Evolutionary conservation across 2,797 vertebrate genomes (phyloP).

Genomic region (Octomys mimax): DNA sequence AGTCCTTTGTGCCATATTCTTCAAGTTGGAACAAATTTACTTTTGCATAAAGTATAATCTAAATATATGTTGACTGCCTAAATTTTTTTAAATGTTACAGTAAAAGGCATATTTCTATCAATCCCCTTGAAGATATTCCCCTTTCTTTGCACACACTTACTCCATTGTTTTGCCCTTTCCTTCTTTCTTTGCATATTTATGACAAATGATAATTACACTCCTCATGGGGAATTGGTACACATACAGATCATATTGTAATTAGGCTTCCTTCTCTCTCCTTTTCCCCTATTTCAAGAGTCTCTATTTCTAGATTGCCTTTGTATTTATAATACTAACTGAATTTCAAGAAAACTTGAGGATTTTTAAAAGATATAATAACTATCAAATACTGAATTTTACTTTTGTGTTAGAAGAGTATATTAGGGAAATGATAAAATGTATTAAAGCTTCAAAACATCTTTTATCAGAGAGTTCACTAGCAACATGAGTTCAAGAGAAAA

Average conservation of each 20-base stretch:
- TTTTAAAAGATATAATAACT: background rate
- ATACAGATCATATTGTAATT: background rate
- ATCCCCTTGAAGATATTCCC: background rate
- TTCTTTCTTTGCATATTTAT: background rate
- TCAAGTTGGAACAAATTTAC: background rate
- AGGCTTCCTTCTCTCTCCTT: background rate
- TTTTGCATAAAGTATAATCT: background rate
- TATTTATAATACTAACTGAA: conserved; percentile 2
- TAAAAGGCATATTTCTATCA: background rate
- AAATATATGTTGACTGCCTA: background rate
- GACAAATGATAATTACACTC: background rate
- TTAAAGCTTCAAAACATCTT: background rate
- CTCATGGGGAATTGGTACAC: background rate
- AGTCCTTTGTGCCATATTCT: background rate
- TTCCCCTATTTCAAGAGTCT: no score
- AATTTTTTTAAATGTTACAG: background rate
- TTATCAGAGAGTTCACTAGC: background rate
- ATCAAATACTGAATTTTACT: conserved; percentile 14
- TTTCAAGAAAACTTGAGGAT: conserved; percentile 8
- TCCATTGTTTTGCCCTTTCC: background rate
- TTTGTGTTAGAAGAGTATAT: background rate
- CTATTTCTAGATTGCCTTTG: no score
- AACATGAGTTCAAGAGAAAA: conserved; percentile 60
- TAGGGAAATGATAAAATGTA: background rate
- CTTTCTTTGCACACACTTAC: background rate